phyloP scores from a whole-genome alignment of 2,113 vertebrate genomes.

The Cavia porcellus region DNA sequence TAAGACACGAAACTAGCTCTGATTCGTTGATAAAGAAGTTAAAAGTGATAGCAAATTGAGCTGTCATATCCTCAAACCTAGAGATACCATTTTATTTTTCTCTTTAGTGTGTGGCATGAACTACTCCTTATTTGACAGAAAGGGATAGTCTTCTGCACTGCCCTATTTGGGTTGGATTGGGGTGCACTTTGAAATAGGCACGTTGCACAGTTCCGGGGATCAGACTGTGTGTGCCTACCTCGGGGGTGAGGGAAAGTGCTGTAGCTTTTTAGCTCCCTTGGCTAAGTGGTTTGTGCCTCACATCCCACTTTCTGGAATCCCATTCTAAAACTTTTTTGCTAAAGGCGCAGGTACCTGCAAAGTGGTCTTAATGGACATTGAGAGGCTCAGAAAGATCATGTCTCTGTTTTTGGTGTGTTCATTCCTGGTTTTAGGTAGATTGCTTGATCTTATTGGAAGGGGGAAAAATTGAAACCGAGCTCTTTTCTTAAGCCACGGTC shows the following conservation, averaged over 20 bases:
- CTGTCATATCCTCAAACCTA: background rate
- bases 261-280: background rate
- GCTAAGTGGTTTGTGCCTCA: background rate
- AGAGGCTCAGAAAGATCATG: background rate
- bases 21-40: slow-evolving; percentile 18
- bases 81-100: background rate
- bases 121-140: background rate
- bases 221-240: background rate
- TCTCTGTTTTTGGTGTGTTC: background rate
- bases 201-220: background rate
- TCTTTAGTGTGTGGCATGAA: background rate
- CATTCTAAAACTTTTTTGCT: background rate
- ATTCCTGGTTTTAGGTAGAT: background rate
- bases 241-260: background rate
- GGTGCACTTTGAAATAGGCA: background rate
- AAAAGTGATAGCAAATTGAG: background rate
- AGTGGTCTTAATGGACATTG: background rate
- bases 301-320: background rate
- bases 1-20: slow-evolving; percentile 42
- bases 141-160: background rate
- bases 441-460: background rate
- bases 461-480: background rate
- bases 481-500: background rate
- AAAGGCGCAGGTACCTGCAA: background rate
- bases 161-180: background rate